These are phyloP conservation scores for Hybos culiciformis DNA, from an alignment of 2,888 invertebrate genomes.

Conservation along the genomic window DNA sequence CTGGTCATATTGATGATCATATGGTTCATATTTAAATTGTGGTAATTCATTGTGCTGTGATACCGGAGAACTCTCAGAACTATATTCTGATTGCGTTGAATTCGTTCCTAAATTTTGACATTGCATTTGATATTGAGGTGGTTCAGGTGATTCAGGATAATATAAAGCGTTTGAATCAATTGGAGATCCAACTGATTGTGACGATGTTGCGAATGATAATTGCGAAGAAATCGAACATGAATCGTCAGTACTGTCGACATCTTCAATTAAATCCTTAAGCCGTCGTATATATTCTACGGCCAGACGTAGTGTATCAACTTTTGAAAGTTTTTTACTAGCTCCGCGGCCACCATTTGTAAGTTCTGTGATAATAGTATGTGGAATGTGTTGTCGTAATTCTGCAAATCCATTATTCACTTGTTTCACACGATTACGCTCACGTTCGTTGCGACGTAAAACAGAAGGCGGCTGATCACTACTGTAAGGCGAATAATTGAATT, in stretches of 20 bases:
- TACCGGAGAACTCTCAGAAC: too few species aligned
- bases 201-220: too few species aligned
- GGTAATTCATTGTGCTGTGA: too few species aligned
- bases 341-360: constrained; percentile 54
- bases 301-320: constrained; percentile 75
- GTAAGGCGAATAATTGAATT: constrained; percentile 57
- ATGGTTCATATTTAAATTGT: neutral
- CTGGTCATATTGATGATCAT: too few species aligned
- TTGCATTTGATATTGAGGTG: too few species aligned
- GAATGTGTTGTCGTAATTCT: constrained; percentile 78
- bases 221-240: too few species aligned
- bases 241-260: too few species aligned
- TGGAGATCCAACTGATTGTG: too few species aligned
- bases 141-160: too few species aligned
- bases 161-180: too few species aligned
- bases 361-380: constrained; percentile 61
- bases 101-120: too few species aligned
- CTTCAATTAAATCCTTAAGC: constrained; percentile 47
- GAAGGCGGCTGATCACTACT: constrained; percentile 55
- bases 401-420: constrained; percentile 91
- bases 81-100: too few species aligned
- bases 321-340: constrained; percentile 69
- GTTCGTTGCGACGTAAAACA: constrained; percentile 79
- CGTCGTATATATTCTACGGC: constrained; percentile 84
- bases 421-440: constrained; percentile 87